These are phyloP conservation scores for Arenicola marina DNA, from an alignment of 2,888 invertebrate genomes.

Conservation along the genomic window DNA sequence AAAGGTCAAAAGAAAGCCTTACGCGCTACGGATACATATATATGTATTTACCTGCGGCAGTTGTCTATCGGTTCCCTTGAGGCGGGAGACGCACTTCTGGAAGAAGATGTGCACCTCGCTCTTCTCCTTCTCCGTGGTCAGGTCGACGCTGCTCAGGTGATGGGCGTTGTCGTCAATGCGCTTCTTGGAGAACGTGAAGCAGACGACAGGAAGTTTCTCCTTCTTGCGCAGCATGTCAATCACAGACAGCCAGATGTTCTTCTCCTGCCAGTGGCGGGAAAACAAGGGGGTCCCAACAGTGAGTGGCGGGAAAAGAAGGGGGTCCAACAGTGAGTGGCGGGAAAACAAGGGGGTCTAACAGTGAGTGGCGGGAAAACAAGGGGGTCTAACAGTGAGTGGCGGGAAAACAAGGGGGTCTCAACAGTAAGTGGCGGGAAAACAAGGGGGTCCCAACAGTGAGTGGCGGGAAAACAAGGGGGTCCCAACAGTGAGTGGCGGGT, in stretches of 20 bases:
- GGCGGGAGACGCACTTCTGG: constrained; percentile 76
- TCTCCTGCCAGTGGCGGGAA: no score
- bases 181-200: constrained; percentile 87
- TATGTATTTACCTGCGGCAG: constrained; percentile 75
- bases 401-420: no score
- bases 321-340: background rate
- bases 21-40: background rate
- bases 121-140: constrained; percentile 85
- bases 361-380: no score
- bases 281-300: no score
- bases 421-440: no score
- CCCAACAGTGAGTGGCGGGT: no score
- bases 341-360: background rate
- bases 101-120: constrained; percentile 84
- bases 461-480: no score
- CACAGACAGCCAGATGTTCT: constrained; percentile 60
- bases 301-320: no score
- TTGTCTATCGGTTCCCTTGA: constrained; percentile 83
- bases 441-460: no score
- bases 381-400: no score
- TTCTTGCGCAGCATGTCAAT: constrained; percentile 80
- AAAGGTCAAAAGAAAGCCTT: background rate
- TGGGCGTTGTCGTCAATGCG: constrained; percentile 75
- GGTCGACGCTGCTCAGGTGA: constrained; percentile 68
- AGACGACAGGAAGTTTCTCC: constrained; percentile 89